These are phyloP conservation scores for Cyprinus carpio DNA, from an alignment of 2,113 vertebrate genomes.

Conservation along the genomic window DNA sequence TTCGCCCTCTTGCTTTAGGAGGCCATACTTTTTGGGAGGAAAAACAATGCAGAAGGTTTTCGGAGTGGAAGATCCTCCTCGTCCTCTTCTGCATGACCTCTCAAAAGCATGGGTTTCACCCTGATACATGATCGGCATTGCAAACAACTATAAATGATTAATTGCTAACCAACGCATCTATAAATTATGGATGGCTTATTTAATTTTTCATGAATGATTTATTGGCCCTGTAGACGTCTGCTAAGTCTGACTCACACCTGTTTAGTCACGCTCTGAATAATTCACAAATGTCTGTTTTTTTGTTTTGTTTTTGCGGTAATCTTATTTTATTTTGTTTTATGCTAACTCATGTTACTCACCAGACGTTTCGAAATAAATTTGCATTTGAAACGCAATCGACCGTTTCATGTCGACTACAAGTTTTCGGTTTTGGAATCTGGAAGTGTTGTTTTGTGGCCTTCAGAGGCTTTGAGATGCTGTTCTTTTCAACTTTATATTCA, in stretches of 20 bases:
- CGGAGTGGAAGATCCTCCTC: neutral
- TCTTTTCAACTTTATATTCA: neutral
- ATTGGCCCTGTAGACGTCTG: constrained; percentile 27
- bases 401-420: neutral
- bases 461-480: neutral
- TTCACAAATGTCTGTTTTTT: constrained; percentile 26
- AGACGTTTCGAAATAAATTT: neutral
- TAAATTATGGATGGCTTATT: constrained; percentile 38
- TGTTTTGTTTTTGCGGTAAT: neutral
- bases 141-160: constrained; percentile 40
- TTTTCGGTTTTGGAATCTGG: neutral
- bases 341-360: neutral
- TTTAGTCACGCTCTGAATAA: constrained; percentile 36
- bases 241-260: constrained; percentile 1
- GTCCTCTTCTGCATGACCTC: neutral
- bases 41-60: constrained; percentile 5
- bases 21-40: neutral
- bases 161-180: constrained; percentile 29
- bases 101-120: neutral
- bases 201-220: constrained; percentile 38
- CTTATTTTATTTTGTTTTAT: constrained; percentile 2
- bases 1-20: neutral
- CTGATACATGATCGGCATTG: constrained; percentile 31
- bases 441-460: neutral
- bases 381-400: neutral